Percentiles rank a stretch among this genome's conserved stretches.
phyloP scores from a whole-genome alignment of 2,888 invertebrate species.

The Chirona hameri region DNA sequence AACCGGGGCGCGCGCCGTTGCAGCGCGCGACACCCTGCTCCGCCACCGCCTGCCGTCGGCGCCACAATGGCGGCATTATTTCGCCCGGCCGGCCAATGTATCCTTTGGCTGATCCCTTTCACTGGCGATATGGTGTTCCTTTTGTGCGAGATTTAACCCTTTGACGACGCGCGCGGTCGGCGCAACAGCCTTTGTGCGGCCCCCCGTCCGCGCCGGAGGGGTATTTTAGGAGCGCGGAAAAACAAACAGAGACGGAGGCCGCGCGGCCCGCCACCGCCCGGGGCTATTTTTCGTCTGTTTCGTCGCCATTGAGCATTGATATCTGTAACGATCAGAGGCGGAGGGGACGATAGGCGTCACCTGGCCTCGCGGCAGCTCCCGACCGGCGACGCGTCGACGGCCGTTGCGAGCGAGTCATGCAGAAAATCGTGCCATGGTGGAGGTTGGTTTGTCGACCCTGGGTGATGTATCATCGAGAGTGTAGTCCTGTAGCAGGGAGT shows the following conservation, averaged over 20 bases:
- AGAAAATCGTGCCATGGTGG: neutral
- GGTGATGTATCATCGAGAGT: no score
- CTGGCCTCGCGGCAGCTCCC: neutral
- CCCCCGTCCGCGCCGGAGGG: neutral
- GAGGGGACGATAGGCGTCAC: neutral
- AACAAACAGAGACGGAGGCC: neutral
- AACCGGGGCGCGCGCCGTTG: neutral
- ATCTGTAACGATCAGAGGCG: neutral
- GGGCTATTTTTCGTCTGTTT: neutral
- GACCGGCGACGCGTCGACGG: neutral
- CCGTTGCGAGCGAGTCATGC: neutral
- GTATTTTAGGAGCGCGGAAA: conserved; percentile 27
- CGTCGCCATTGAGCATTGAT: neutral
- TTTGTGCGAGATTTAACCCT: conserved; percentile 29
- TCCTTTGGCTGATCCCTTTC: conserved; percentile 2
- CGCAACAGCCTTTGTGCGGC: neutral
- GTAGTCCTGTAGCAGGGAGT: no score
- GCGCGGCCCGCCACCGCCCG: neutral
- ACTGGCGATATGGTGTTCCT: conserved; percentile 26
- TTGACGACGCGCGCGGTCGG: conserved; percentile 14
- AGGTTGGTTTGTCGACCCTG: no score
- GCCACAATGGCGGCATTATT: conserved; percentile 3
- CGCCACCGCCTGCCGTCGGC: neutral
- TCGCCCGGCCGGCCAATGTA: conserved; percentile 26
- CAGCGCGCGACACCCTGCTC: neutral